Evolutionary conservation across 2,797 vertebrate genomes (phyloP), one percentile per base, ranked within the genome.

Genomic region (Thaleichthys pacificus): DNA sequence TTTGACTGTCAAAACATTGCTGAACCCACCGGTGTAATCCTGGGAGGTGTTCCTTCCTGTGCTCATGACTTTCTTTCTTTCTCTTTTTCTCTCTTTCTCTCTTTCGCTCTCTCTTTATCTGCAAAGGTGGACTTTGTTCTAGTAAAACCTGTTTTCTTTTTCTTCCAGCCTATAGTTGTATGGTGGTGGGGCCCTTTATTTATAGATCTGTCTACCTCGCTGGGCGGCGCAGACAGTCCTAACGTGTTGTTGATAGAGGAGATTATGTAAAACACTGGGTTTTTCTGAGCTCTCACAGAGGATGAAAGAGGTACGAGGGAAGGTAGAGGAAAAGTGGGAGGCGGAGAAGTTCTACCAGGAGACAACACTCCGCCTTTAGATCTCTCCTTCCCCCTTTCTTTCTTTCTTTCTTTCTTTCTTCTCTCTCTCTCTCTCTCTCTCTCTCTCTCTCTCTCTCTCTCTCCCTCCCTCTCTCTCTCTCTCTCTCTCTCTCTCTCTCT

Each of bases 221-320:
- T 87, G 89, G 87, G 89, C 85, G 90, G 87, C 85, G 87, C 87
- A 89, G 89, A 91, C 91, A 88, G 88, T 87, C 88, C 63, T 84
- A 89, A 87, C 77, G 82, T 88, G 85, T 86, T 88, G 90, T 90
- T 90, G 92, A 93, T 92, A 84, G 88, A 88, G 82, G 77, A 87
- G 88, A 91, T 92, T 89, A 89, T 90, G 88, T 89, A 89, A 89
- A 90, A 87, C 82, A 82, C 88, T 69, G 64, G 77, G 54, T 66
- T 85, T 83, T 85, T 84, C 70, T 70, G 73, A 77, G 79, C 74
- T 75, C 81, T 77, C 80, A 70, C 66, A 1, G 72, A 80, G 78
- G 84, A 88, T 89, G 80, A 89, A 89, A 90, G 87, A 77, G 72
- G 74, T 81, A 81, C 81, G 51, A 51, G 22, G 66, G 73, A 79